Percentiles rank a stretch among this genome's conserved stretches.
These are phyloP conservation scores for Jordanella pulchra DNA, from an alignment of 2,797 vertebrate species.

Conservation along the genomic window DNA sequence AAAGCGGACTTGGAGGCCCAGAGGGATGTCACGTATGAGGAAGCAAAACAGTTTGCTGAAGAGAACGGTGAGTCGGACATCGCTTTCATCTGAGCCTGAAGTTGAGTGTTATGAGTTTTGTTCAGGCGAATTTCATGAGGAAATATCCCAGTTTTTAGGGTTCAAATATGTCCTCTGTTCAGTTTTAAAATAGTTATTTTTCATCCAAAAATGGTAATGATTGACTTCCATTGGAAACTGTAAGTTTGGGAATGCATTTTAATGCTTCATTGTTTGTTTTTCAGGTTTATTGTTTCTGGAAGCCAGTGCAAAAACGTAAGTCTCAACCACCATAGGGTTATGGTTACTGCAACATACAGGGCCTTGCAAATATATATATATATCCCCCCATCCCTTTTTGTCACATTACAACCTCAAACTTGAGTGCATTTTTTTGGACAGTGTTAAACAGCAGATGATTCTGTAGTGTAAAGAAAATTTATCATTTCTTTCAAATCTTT, in stretches of 20 bases:
- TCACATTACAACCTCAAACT: background rate
- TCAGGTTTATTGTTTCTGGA: slow-evolving; percentile 96
- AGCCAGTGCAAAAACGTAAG: slow-evolving; percentile 99
- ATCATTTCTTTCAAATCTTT: too few species aligned
- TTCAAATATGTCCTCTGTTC: background rate
- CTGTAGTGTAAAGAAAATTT: background rate
- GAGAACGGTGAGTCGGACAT: slow-evolving; percentile 89
- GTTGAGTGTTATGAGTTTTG: too few species aligned
- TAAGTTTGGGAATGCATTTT: slow-evolving; percentile 20
- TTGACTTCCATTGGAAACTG: background rate
- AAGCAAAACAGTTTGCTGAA: slow-evolving; percentile 99
- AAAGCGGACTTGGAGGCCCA: slow-evolving; percentile 99
- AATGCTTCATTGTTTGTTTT: slow-evolving; percentile 22
- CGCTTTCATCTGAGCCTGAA: background rate
- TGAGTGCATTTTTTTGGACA: background rate
- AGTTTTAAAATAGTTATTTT: background rate
- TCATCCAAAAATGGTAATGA: background rate
- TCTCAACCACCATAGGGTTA: slow-evolving; percentile 40
- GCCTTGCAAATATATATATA: background rate
- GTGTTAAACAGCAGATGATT: background rate
- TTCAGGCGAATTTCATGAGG: background rate
- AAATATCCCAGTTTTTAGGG: background rate
- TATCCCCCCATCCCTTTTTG: background rate
- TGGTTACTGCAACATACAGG: background rate
- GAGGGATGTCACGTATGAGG: slow-evolving; percentile 98